A percentile compares a stretch with the other conserved stretches of the same genome.
These are phyloP conservation scores for Myotis vivesi DNA, from an alignment of 2,797 vertebrate genomes.

Conservation along the genomic window DNA sequence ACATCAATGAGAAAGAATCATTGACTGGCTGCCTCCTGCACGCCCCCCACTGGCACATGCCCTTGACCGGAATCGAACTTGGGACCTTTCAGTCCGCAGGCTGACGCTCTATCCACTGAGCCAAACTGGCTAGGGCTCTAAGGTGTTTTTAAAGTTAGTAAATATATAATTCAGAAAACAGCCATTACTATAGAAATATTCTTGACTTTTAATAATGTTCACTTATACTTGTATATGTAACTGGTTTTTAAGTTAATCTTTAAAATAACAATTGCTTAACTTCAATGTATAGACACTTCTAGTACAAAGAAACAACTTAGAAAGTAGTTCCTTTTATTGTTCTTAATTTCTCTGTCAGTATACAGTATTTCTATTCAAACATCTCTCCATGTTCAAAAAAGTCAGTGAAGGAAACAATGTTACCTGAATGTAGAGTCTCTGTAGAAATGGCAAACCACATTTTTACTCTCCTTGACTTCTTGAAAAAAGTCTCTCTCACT, in stretches of 20 bases:
- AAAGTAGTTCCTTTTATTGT: not conserved
- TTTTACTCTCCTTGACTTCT: conserved; percentile 97
- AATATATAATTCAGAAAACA: conserved; percentile 7
- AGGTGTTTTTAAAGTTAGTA: not conserved
- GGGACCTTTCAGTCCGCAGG: no score
- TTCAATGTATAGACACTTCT: not conserved
- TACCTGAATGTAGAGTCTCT: conserved; percentile 96
- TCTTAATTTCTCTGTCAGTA: not conserved
- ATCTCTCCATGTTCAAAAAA: not conserved
- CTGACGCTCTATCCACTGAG: no score
- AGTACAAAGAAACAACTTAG: not conserved
- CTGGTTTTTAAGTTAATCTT: conserved; percentile 29
- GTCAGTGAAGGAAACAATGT: not conserved
- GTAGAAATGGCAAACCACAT: conserved; percentile 99
- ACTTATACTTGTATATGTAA: not conserved
- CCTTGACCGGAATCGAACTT: no score
- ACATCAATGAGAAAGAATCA: no score
- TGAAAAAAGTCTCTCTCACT: conserved; percentile 97
- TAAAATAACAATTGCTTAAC: conserved; percentile 1
- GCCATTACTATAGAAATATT: not conserved
- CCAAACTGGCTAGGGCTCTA: not conserved
- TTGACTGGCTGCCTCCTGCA: no score
- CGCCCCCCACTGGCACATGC: no score
- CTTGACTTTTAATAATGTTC: not conserved
- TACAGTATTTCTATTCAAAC: not conserved